Conservation (phyloP, 2,888 invertebrate genomes). For the Helicoverpa assulta region DNA sequence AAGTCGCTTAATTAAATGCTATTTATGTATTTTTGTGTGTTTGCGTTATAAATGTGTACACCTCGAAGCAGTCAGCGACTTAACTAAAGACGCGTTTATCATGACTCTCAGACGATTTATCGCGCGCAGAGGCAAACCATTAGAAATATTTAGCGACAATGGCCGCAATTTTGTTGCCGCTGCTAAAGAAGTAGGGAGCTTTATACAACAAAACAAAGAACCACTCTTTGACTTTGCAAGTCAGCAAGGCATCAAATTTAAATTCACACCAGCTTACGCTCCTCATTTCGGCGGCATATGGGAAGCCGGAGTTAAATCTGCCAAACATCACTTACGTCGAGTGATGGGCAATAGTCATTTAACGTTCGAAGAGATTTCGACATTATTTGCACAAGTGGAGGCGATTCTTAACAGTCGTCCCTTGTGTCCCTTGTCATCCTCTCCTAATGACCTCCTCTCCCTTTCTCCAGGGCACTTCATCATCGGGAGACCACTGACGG, state of each 20-base stretch:
- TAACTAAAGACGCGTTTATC: constrained; percentile 17
- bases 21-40: constrained; percentile 22
- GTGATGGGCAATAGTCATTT: constrained; percentile 2
- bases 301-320: too few species aligned
- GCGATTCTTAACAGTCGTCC: constrained; percentile 26
- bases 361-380: constrained; percentile 9
- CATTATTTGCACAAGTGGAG: constrained; percentile 23
- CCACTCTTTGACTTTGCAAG: constrained; percentile 16
- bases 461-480: too few species aligned
- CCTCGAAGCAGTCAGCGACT: constrained; percentile 15
- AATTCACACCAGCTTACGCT: constrained; percentile 23
- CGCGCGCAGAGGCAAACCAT: constrained; percentile 23
- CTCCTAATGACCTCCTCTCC: constrained; percentile 9
- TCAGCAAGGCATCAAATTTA: constrained; percentile 12
- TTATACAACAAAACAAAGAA: constrained; percentile 3
- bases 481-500: constrained; percentile 5
- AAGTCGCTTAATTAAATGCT: constrained; percentile 22
- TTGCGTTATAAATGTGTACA: constrained; percentile 12
- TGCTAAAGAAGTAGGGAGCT: constrained; percentile 13
- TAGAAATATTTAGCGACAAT: constrained; percentile 26
- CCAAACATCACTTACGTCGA: constrained; percentile 1
- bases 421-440: constrained; percentile 10
- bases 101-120: constrained; percentile 26
- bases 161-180: constrained; percentile 23
- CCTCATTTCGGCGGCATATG: constrained; percentile 25